phyloP scores from a whole-genome alignment of 2,797 vertebrate species.

The Thripadectes ignobilis region DNA sequence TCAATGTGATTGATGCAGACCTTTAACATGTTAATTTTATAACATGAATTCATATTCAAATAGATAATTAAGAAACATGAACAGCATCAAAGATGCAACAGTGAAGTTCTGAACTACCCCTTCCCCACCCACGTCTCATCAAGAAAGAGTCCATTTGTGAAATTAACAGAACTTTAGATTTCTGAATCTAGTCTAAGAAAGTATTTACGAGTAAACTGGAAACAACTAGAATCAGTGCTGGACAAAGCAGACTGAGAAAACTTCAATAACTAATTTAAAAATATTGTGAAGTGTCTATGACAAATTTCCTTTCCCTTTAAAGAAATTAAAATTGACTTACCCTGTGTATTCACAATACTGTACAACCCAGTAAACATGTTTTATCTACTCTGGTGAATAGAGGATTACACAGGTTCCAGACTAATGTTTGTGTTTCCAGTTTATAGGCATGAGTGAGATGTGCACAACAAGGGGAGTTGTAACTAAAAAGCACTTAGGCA shows the following conservation, averaged over 20 bases:
- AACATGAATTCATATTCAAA: slow-evolving; percentile 51
- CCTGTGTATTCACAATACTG: background rate
- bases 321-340: background rate
- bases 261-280: background rate
- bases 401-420: background rate
- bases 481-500: background rate
- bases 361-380: background rate
- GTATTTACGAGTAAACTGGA: background rate
- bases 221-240: background rate
- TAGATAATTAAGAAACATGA: slow-evolving; percentile 46
- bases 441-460: background rate
- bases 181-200: background rate
- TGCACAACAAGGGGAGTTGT: fast-evolving
- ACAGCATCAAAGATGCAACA: background rate
- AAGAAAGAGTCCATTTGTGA: background rate
- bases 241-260: background rate
- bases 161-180: background rate
- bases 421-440: background rate
- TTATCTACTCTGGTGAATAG: background rate
- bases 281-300: background rate
- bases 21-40: slow-evolving; percentile 57
- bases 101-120: background rate
- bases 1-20: slow-evolving; percentile 55
- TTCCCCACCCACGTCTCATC: no score
- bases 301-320: background rate